Percentiles rank a stretch among this genome's conserved stretches.
Evolutionary conservation across 2,888 invertebrate species (phyloP).

Genomic region (Andrena praecox): DNA sequence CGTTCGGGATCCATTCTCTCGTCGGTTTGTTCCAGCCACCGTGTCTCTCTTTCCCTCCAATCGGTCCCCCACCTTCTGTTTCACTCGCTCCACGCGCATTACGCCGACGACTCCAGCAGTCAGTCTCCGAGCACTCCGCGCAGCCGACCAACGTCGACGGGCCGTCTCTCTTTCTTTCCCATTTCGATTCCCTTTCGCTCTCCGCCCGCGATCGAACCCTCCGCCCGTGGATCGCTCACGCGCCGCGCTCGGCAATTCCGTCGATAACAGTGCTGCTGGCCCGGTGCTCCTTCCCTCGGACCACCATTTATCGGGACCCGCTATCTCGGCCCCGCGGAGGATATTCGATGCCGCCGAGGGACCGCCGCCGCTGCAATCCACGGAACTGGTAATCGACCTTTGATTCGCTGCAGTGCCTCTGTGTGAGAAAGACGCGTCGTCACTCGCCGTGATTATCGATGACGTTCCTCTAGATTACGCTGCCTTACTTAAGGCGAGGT

Average conservation of each 20-base stretch:
- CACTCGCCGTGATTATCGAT: conserved; percentile 18
- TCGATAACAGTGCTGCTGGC: too few relatives aligned
- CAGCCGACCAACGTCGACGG: conserved; percentile 71
- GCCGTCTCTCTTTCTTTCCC: conserved; percentile 59
- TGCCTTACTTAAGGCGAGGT: not conserved
- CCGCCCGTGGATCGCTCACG: not conserved
- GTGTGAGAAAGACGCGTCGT: not conserved
- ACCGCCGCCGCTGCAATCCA: not conserved
- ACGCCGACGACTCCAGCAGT: conserved; percentile 65
- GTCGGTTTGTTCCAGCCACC: conserved; percentile 46
- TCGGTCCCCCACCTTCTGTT: conserved; percentile 47
- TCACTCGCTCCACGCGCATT: conserved; percentile 66
- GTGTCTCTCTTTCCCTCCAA: conserved; percentile 51
- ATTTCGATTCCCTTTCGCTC: not conserved
- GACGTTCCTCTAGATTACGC: not conserved
- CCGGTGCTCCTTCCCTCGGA: too few relatives aligned
- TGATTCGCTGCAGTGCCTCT: too few relatives aligned
- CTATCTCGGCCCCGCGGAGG: too few relatives aligned
- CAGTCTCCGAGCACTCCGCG: conserved; percentile 71
- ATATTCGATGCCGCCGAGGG: too few relatives aligned
- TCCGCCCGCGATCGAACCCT: conserved; percentile 3
- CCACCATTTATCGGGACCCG: too few relatives aligned
- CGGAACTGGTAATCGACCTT: not conserved
- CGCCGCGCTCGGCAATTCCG: too few relatives aligned
- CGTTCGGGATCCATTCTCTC: conserved; percentile 51